phyloP scores from a whole-genome alignment of 2,797 vertebrate genomes.

The Melanogrammus aeglefinus region DNA sequence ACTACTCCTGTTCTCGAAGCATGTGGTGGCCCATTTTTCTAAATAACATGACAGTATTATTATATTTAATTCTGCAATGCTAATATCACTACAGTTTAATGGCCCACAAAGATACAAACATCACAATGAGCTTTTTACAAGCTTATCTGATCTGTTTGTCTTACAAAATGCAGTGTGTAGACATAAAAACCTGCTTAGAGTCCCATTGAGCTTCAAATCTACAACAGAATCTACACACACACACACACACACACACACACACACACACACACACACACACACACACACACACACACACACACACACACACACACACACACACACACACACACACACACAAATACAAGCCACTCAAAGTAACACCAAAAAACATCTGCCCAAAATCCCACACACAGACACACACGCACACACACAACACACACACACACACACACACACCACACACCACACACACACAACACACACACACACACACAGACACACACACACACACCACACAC shows the following conservation, averaged over 20 bases:
- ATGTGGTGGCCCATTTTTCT: background rate
- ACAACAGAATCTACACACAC: conserved; percentile 8
- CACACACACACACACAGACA: conserved; percentile 31
- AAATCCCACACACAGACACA: conserved; percentile 37
- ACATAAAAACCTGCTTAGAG: background rate
- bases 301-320: conserved; percentile 35
- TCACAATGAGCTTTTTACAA: background rate
- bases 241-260: conserved; percentile 3
- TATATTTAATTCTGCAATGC: background rate
- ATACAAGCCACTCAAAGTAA: too few relatives aligned
- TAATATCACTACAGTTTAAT: background rate
- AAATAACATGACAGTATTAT: background rate
- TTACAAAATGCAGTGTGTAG: background rate
- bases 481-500: conserved; percentile 48
- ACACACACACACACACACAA: conserved; percentile 52
- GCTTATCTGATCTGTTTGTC: background rate
- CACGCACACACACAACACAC: background rate
- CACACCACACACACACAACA: conserved; percentile 39
- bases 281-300: conserved; percentile 21
- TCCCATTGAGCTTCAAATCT: background rate
- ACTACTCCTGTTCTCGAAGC: background rate
- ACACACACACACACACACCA: background rate
- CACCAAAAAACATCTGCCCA: conserved; percentile 28
- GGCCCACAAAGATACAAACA: background rate
- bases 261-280: conserved; percentile 48